A percentile compares a stretch with the other conserved stretches of the same genome.
Evolutionary conservation across 2,113 vertebrate genomes (phyloP).

Genomic region (Phrynosoma platyrhinos): DNA sequence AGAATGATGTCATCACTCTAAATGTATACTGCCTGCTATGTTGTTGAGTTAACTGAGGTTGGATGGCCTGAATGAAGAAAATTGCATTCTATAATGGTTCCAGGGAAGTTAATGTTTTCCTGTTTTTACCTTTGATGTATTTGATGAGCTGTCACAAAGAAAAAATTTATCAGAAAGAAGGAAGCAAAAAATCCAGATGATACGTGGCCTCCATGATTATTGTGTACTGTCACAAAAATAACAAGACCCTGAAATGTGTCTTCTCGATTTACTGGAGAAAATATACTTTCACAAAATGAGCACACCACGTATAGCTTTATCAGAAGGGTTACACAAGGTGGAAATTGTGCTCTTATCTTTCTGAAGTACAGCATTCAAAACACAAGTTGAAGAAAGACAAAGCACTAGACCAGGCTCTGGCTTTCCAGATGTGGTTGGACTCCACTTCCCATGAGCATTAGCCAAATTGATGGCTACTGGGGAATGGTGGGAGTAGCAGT

Average conservation of each 20-base stretch:
- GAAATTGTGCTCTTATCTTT: too few species aligned
- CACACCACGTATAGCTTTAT: background rate
- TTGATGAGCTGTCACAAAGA: conserved; percentile 1
- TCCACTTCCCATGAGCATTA: too few species aligned
- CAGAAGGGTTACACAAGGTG: background rate
- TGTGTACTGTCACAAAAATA: background rate
- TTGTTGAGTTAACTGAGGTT: background rate
- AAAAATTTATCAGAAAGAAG: conserved; percentile 9
- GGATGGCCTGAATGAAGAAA: background rate
- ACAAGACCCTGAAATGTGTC: background rate
- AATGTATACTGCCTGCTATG: conserved; percentile 12
- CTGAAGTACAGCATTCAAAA: background rate
- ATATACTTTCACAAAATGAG: background rate
- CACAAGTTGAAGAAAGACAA: too few species aligned
- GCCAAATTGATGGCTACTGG: too few species aligned
- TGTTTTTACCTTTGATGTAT: background rate
- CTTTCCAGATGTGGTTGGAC: too few species aligned
- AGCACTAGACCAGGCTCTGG: too few species aligned
- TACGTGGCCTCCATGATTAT: background rate
- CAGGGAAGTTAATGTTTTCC: background rate
- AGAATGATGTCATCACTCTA: background rate
- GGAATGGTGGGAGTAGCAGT: too few species aligned
- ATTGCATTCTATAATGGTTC: background rate
- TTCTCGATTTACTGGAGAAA: background rate
- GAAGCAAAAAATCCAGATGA: background rate